phyloP scores from a whole-genome alignment of 2,888 invertebrate genomes.

The Leptinotarsa peninsularis region DNA sequence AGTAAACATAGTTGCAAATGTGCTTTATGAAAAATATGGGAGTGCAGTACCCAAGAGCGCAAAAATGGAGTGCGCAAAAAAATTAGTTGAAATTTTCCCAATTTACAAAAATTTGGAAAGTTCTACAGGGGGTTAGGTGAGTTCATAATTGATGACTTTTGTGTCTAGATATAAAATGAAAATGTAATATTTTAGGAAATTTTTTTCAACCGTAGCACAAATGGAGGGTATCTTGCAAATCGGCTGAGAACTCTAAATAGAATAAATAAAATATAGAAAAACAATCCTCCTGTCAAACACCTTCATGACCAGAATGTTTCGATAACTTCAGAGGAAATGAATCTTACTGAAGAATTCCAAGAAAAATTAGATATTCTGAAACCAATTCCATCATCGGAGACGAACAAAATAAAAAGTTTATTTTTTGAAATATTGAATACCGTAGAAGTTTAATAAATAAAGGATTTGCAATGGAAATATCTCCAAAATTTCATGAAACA shows the following conservation, averaged over 20 bases:
- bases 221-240: slow-evolving; percentile 10
- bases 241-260: slow-evolving; percentile 5
- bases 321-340: neutral
- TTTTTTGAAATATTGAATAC: neutral
- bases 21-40: too few relatives aligned
- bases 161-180: too few relatives aligned
- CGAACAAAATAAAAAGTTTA: neutral
- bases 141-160: neutral
- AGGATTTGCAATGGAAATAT: too few relatives aligned
- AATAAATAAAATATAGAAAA: neutral
- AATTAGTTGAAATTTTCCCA: neutral
- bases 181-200: neutral
- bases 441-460: too few relatives aligned
- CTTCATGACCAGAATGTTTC: neutral
- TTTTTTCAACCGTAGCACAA: slow-evolving; percentile 6
- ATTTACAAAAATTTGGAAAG: neutral
- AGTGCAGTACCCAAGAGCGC: neutral
- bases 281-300: too few relatives aligned
- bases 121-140: neutral
- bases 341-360: too few relatives aligned
- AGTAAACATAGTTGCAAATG: neutral
- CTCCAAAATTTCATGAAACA: too few relatives aligned
- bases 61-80: neutral
- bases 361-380: neutral
- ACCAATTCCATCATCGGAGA: too few relatives aligned